A percentile compares a stretch with the other conserved stretches of the same genome.
phyloP scores from a whole-genome alignment of 2,113 vertebrate genomes.

The Pollachius pollachius region DNA sequence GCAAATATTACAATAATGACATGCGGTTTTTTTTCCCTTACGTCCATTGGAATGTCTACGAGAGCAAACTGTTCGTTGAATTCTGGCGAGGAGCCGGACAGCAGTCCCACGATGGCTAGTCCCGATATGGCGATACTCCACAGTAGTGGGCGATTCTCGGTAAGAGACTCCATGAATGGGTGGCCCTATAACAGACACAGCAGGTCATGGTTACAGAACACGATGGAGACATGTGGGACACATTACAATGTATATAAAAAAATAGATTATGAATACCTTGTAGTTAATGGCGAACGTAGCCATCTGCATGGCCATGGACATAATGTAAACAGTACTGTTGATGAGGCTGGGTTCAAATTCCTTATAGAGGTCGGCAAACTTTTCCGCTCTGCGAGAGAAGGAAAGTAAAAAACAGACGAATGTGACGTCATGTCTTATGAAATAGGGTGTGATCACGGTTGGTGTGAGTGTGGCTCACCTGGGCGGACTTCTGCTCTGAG shows the following conservation, averaged over 20 bases:
- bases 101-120: slow-evolving; percentile 83
- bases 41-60: slow-evolving; percentile 92
- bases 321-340: slow-evolving; percentile 97
- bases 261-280: slow-evolving; percentile 75
- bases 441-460: background rate
- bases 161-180: slow-evolving; percentile 94
- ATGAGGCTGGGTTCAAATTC: slow-evolving; percentile 95
- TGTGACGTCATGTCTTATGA: background rate
- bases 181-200: slow-evolving; percentile 78
- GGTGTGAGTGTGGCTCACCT: slow-evolving; percentile 68
- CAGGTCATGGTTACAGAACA: slow-evolving; percentile 12
- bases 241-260: background rate
- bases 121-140: slow-evolving; percentile 89
- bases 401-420: background rate
- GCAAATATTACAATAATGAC: background rate
- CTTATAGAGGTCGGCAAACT: slow-evolving; percentile 91
- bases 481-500: slow-evolving; percentile 81
- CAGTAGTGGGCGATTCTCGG: slow-evolving; percentile 87
- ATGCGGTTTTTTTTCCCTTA: slow-evolving; percentile 41
- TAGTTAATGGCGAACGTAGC: slow-evolving; percentile 98
- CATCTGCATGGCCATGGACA: slow-evolving; percentile 99
- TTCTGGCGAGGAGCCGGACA: slow-evolving; percentile 88
- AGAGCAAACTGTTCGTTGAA: slow-evolving; percentile 93
- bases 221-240: background rate
- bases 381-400: slow-evolving; percentile 74